Evolutionary conservation across 2,888 invertebrate genomes (phyloP), one percentile per base, ranked within the genome.

Genomic region (Sisyra nigra): DNA sequence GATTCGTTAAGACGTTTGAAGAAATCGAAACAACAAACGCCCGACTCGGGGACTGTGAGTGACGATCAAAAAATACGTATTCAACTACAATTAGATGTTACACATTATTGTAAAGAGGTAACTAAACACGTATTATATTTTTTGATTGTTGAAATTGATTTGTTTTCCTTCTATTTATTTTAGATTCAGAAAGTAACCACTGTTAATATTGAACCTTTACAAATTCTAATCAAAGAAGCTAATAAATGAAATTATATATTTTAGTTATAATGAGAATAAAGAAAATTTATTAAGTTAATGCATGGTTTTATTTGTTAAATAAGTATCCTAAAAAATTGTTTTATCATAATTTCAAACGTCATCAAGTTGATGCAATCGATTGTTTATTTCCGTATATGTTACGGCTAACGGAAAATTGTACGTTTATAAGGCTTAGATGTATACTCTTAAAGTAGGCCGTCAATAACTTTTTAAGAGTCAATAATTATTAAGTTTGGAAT

Each of bases 51-150:
- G 72, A 47, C 65, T 58, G 48, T 69, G 68, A 37, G 75, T 74
- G 96, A 96, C 57, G 94, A 94, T 57, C 89, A 91, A 57, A 97
- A 96, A 66, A 96, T 96, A 56, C 72, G 93, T 36, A 69, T 84
- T 45, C 96, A 96, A 59, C 70, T 96, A 29, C 77, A 80, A 51
- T 75, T 91, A 14, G 96, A 96, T 64, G 85, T 92, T 1, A 69
- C 72, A 35, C 71, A 74, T 48, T 93, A 85, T 61, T 72, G 75
- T 11, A 65, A 69, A 49, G 73, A 57, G 50, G 59, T 60, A 49
- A 56, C 2, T 7, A 17, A 37, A 37, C 7, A 24, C 7, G 7
- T 24, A n/a, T n/a, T n/a, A n/a, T n/a, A n/a, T 24, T 24, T 24
- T 24, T 24, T 24, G 3, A 24, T 24, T 24, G 24, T 3, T 24